Evolutionary conservation across 2,888 invertebrate species (phyloP), one percentile per base, ranked within the genome.

Genomic region (Synergus umbraculus): DNA sequence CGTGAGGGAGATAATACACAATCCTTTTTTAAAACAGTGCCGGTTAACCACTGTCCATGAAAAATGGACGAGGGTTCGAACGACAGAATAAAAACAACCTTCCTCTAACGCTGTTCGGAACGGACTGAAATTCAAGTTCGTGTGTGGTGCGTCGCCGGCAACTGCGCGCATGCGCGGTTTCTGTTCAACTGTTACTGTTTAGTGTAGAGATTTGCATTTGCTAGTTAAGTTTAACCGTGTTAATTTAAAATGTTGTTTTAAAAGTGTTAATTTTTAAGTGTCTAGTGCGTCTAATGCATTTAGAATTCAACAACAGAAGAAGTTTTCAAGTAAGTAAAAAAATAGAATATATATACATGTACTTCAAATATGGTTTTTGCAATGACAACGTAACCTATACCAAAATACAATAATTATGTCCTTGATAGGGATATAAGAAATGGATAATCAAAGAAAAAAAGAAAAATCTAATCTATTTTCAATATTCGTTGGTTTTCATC

Each of bases 111-210:
- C 81, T 79, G 85, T 80, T 84, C 85, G 84, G 82, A 79, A 86
- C 88, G 87, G 85, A 88, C 89, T 89, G 87, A 3, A 37, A 37
- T 37, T 37, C 37, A 37, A 37, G 37, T 7, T 7, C 37, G 37
- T 63, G 49, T 81, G 83, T 79, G 80, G 83, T 79, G 80, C 80
- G 83, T 82, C 77, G 77, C 83, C 79, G 81, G 81, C 79, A 66
- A 77, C 73, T 76, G 44, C 43, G 84, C 88, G 87, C 87, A 86
- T 85, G 88, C 86, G 88, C 85, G 8, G 46, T 46, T 13, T 12
- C 12, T 10, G 46, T 46, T n/a, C 58, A 3, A 10, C 60, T 60
- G 29, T 63, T n/a, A 15, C 43, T 8, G n/a, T 41, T 5, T 41
- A 43, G 15, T 43, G 15, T 41, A 66, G 41, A 43, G 41, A 15